These are phyloP conservation scores for Plagodis pulveraria DNA, from an alignment of 2,888 invertebrate species.

Conservation along the genomic window DNA sequence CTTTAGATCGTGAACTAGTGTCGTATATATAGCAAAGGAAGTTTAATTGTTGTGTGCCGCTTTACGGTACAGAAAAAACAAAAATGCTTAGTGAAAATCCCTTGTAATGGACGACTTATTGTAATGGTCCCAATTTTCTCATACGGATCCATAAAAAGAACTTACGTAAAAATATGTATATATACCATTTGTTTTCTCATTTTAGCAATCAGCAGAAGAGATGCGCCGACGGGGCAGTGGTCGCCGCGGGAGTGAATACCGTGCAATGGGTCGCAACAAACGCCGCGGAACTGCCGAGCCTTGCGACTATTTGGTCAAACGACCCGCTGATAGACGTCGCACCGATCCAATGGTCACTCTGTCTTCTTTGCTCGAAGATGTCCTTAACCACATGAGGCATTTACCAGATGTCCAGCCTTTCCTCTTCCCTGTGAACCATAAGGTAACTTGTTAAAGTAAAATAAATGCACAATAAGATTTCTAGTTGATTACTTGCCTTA, in stretches of 20 bases:
- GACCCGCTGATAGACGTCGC: slow-evolving; percentile 94
- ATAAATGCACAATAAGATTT: no score
- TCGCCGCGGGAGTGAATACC: slow-evolving; percentile 88
- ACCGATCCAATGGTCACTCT: slow-evolving; percentile 98
- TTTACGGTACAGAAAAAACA: no score
- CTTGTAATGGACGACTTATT: no score
- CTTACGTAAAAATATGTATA: no score
- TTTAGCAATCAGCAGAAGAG: slow-evolving; percentile 92
- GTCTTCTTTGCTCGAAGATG: slow-evolving; percentile 95
- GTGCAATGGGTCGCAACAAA: slow-evolving; percentile 55
- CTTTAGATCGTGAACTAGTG: no score
- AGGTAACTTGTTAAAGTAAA: slow-evolving; percentile 77
- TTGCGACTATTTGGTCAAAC: slow-evolving; percentile 94
- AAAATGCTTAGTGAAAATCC: no score
- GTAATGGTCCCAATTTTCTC: no score
- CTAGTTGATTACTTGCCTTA: no score
- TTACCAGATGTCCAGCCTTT: slow-evolving; percentile 97
- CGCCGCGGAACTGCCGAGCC: slow-evolving; percentile 71
- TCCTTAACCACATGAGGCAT: slow-evolving; percentile 96
- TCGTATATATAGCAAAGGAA: no score
- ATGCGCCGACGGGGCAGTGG: slow-evolving; percentile 91
- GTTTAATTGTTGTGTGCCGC: no score
- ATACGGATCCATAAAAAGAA: no score
- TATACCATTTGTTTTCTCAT: neutral
- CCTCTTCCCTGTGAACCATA: slow-evolving; percentile 96